A percentile compares a stretch with the other conserved stretches of the same genome.
Evolutionary conservation across 2,113 vertebrate species (phyloP).

Genomic region (Crotalus helleri): DNA sequence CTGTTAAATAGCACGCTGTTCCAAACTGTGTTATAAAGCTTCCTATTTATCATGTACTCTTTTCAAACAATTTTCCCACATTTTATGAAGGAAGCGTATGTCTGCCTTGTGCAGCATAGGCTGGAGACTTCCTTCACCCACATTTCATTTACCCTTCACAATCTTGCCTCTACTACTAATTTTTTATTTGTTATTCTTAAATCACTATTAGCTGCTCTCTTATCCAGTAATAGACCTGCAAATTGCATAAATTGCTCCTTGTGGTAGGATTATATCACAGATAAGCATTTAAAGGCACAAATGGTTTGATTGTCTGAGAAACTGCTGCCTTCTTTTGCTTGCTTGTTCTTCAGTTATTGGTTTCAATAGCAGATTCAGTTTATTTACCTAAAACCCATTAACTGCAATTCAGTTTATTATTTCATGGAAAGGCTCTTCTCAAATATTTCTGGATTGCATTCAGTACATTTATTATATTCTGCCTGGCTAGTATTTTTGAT

Average conservation of each 20-base stretch:
- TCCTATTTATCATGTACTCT: not conserved
- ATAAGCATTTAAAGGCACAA: not conserved
- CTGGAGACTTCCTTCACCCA: not conserved
- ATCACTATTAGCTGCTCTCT: not conserved
- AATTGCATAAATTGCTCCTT: not conserved
- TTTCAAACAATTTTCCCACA: not conserved
- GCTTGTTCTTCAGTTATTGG: not conserved
- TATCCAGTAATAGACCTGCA: not conserved
- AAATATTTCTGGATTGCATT: conserved; percentile 9
- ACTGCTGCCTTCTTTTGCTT: not conserved
- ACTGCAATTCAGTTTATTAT: not conserved
- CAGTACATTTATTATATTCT: not conserved
- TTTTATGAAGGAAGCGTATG: not conserved
- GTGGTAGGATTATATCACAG: not conserved
- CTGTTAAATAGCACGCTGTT: not conserved
- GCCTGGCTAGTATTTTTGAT: not conserved
- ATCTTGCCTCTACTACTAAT: not conserved
- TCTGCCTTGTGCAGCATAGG: not conserved
- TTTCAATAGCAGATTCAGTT: not conserved
- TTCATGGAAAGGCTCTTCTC: not conserved
- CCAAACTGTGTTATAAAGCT: not conserved
- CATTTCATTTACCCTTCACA: not conserved
- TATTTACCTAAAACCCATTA: not conserved
- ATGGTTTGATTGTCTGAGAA: conserved; percentile 1
- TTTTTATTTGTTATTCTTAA: not conserved